Conservation (phyloP, 1,140 invertebrate genomes). For the Diprion similis region DNA sequence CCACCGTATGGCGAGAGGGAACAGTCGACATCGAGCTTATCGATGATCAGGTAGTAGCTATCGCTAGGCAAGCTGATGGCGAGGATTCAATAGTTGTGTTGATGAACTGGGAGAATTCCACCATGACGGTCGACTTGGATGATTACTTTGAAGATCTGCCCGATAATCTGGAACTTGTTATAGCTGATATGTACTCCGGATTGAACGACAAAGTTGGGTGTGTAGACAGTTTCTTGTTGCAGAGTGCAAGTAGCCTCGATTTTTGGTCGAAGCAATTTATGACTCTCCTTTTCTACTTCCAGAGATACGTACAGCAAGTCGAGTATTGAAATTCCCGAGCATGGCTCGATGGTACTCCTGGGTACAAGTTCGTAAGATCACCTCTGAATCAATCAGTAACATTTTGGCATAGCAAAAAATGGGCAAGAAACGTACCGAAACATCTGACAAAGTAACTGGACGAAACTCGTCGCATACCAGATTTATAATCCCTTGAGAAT, state of each 20-base stretch:
- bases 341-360: background rate
- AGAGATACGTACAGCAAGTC: background rate
- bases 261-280: background rate
- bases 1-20: slow-evolving; percentile 41
- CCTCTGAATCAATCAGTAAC: too few relatives aligned
- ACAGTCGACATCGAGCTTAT: background rate
- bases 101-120: background rate
- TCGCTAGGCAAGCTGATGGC: background rate
- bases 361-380: background rate
- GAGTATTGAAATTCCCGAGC: background rate
- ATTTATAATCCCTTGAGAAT: too few relatives aligned
- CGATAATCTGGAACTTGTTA: background rate
- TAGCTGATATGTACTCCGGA: background rate
- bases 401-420: too few relatives aligned
- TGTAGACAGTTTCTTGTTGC: background rate
- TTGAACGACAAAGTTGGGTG: background rate
- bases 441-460: too few relatives aligned
- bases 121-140: background rate
- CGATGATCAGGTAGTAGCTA: background rate
- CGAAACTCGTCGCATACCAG: too few relatives aligned
- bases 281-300: background rate
- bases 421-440: too few relatives aligned
- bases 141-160: background rate
- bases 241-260: background rate
- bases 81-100: background rate